Conservation (phyloP, 2,888 invertebrate genomes). For the Octodonta nipae region DNA sequence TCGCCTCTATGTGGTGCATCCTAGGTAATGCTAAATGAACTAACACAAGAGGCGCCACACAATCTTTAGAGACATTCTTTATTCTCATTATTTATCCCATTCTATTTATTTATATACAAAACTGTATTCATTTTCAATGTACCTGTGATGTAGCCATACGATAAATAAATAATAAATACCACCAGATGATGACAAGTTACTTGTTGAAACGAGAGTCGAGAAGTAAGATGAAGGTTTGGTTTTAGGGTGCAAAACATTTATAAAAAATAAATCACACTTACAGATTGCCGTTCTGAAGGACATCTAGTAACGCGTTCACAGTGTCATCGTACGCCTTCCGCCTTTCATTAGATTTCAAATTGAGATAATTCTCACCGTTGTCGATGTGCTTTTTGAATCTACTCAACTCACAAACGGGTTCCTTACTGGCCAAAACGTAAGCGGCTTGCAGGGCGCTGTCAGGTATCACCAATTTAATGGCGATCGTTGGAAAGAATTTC, state of each 20-base stretch:
- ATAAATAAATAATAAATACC: too few species aligned
- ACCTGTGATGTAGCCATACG: too few species aligned
- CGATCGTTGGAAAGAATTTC: slow-evolving; percentile 48
- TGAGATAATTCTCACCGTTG: slow-evolving; percentile 30
- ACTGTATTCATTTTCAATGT: too few species aligned
- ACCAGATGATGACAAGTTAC: slow-evolving; percentile 6
- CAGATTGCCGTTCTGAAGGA: slow-evolving; percentile 42
- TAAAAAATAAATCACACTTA: slow-evolving; percentile 22
- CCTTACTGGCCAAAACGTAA: slow-evolving; percentile 32
- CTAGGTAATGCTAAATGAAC: too few species aligned
- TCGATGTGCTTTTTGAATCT: slow-evolving; percentile 33
- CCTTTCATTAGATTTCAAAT: slow-evolving; percentile 36
- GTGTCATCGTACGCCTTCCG: slow-evolving; percentile 40
- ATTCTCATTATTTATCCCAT: too few species aligned
- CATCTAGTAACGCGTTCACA: slow-evolving; percentile 39
- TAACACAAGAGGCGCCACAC: too few species aligned
- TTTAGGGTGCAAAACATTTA: too few species aligned
- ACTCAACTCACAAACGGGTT: slow-evolving; percentile 31
- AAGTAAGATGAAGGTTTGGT: too few species aligned
- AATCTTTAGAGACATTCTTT: too few species aligned
- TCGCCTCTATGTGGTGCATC: too few species aligned
- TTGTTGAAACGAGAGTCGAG: too few species aligned
- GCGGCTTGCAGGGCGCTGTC: slow-evolving; percentile 41
- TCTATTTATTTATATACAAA: too few species aligned
- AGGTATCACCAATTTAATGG: slow-evolving; percentile 45